Evolutionary conservation across 2,888 invertebrate genomes (phyloP), one percentile per base, ranked within the genome.

Genomic region (Leucoptera coffeella): DNA sequence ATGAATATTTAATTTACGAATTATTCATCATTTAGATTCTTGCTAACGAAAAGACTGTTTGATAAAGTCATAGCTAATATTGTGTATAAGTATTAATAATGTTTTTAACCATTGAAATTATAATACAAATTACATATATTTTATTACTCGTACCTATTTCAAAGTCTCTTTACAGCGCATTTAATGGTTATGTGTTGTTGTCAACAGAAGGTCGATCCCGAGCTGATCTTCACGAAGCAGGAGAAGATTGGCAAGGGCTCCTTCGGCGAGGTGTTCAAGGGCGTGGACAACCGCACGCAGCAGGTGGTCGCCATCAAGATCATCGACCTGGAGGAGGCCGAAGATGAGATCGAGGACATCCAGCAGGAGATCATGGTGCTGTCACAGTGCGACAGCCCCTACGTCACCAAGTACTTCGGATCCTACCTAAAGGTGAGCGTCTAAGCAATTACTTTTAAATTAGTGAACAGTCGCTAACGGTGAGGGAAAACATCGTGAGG

Each of bases 311-410:
- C 99, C 50, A 99, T 97, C 51, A 97, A 97, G 73, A 95, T 97
- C 43, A 96, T 99, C 43, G 97, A 99, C 72, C 77, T 99, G 43
- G 99, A 99, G 62, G 97, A 99, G 58, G 99, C 99, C 30, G 99
- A 99, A 77, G 99, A 99, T 89, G 99, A 99, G 72, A 99, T 99
- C 65, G 99, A 99, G 62, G 99, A 99, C 55, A 99, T 99, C 47
- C 99, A 99, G 64, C 99, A 99, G 71, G 99, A 99, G 73, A 97
- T 97, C 54, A 96, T 96, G 92, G 94, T 94, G 58, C 77, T 99
- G 59, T 96, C 95, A 43, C 99, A 99, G 64, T 99, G 99, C 73
- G 99, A 99, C 76, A 95, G 94, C 49, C 92, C 93, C 14, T 99
- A 84, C 73, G 97, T 99, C 65, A 99, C 99, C 53, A 97, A 97